Base-by-base conservation (phyloP, 2,888 invertebrate species). In the Folsomia manolachei region DNA sequence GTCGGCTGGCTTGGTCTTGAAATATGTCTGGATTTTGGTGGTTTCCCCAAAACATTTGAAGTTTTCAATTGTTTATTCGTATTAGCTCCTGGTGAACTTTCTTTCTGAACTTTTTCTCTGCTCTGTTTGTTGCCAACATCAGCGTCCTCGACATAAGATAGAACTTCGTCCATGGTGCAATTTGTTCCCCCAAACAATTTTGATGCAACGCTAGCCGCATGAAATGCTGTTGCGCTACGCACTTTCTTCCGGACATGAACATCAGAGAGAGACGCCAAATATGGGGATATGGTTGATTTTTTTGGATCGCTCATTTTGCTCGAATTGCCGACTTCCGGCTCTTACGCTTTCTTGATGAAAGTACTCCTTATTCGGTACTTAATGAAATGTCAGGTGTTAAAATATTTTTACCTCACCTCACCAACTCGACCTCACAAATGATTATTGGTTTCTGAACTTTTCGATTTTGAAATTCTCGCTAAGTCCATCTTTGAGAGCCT, bases 211-310 rank as follows among this genome's bases (percentile, higher is more conserved):
- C 39, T 39, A 9, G 39, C 39, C 14, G 39, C 39, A 39, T 39
- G 39, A 39, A 39, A 39, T 39, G 39, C 39, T 39, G 14, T 39
- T 14, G 39, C 7, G 14, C 39, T 56, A 4, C 7, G 19, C 7
- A 56, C 56, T 19, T 56, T 56, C 56, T 56, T 56, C 4, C 21
- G 39, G 14, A 39, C 21, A 14, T 56, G 56, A 4, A 56, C 19
- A 7, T 63, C 63, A 19, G 65, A 39, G 18, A 66, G 19, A 23
- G 65, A 23, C 2, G 65, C 21, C 65, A 66, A 66, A 25, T 66
- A 66, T 23, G 65, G 65, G 4, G 65, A 66, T 2, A 66, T 52
- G 19, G 21, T 51, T 23, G 65, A 2, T 39, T 21, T 66, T 21
- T 66, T 64, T 2, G 64, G 27, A 14, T 27, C 27, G 27, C 14